Base-by-base conservation (phyloP, 2,888 invertebrate genomes). In the Fissipunctia ypsillon region DNA sequence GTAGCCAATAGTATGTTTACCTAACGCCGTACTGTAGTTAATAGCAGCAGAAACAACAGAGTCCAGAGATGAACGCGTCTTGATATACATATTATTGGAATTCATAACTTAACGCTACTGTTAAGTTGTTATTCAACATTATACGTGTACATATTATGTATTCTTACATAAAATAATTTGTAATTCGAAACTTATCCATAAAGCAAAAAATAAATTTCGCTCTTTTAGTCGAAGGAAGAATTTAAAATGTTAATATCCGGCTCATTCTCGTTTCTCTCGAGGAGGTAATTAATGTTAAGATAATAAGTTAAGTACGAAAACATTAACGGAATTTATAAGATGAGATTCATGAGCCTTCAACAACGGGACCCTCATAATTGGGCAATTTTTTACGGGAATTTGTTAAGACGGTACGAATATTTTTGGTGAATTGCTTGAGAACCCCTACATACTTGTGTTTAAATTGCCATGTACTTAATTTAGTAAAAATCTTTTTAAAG, bases 301-400 rank as follows among this genome's bases (percentile, higher is more conserved):
- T 90, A 89, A 90, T 90, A 90, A 88, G 88, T 88, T 88, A 88
- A 89, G 87, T 86, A 87, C 85, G 84, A 80, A 87, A 89, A 89
- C 86, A 88, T 88, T 87, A 87, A 81, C 76, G 83, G 82, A 86
- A 89, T 88, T 90, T 84, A 86, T 88, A 84, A 89, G 85, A 85
- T 73, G 78, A 82, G 86, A 86, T 87, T 88, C 86, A 86, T 84
- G 88, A 89, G 85, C 85, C 87, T 85, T 87, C 84, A 88, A 78
- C 82, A 81, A 81, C 78, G 80, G 74, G 69, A 70, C 78, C 61
- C 77, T 86, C 82, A 80, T 85, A 85, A 87, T 89, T 87, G 84
- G 78, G 76, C 79, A 66, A 84, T 88, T 89, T 89, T 88, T 88
- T 88, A 88, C 68, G 67, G 54, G 77, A 84, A 86, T 87, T 81